Conservation (phyloP, 2,888 invertebrate species). For the Agriopis aurantiaria region DNA sequence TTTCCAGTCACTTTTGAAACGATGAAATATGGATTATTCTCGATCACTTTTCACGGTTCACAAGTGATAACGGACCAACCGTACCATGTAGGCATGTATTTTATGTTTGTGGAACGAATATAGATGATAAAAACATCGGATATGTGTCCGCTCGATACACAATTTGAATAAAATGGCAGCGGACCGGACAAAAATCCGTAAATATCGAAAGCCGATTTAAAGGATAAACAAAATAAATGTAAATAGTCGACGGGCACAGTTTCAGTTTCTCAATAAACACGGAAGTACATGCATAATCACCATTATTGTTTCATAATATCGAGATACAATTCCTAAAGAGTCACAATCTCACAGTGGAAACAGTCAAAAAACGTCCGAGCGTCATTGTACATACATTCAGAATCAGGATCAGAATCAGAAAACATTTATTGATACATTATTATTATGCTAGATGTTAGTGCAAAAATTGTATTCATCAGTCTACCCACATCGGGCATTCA, state of each 20-base stretch:
- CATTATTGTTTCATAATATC: too few relatives aligned
- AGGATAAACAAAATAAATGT: conserved; percentile 13
- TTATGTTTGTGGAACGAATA: conserved; percentile 36
- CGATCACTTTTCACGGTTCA: conserved; percentile 35
- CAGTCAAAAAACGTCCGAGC: too few relatives aligned
- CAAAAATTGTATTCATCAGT: too few relatives aligned
- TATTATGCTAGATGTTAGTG: too few relatives aligned
- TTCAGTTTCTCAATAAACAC: neutral
- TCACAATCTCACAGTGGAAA: too few relatives aligned
- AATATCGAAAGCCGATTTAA: conserved; percentile 19
- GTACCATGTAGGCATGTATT: conserved; percentile 4
- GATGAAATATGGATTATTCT: conserved; percentile 45
- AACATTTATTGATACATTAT: too few relatives aligned
- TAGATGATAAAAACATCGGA: conserved; percentile 30
- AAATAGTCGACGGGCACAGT: conserved; percentile 13
- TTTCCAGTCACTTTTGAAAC: conserved; percentile 41
- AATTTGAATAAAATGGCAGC: conserved; percentile 32
- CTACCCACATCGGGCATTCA: too few relatives aligned
- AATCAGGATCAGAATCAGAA: too few relatives aligned
- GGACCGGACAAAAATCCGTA: conserved; percentile 20
- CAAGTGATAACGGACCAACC: conserved; percentile 22
- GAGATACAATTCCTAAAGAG: too few relatives aligned
- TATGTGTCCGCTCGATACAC: conserved; percentile 18
- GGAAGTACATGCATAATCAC: too few relatives aligned
- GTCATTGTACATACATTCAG: too few relatives aligned